Evolutionary conservation across 2,113 vertebrate species (phyloP), one percentile per base, ranked within the genome.

Genomic region (Amblyornis subalaris): DNA sequence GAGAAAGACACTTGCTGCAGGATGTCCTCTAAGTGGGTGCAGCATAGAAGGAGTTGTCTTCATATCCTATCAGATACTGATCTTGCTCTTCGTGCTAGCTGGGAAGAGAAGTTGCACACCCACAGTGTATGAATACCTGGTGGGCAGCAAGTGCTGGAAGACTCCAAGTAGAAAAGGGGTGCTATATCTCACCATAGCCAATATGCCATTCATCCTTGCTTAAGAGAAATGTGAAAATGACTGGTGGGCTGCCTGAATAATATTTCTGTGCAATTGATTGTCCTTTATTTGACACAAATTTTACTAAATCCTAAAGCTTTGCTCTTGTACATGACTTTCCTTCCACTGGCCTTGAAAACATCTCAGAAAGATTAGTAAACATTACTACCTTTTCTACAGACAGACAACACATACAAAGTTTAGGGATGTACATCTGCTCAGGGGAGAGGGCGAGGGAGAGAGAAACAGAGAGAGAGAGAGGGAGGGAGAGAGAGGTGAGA

Each of bases 261-360:
- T 44, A 51, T 21, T 86, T 51, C 31, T 88, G 23, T 45, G 9
- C 25, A 25, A 44, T 1, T 35, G 31, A 31, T 47, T 29, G 33
- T 66, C 40, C 24, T 88, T 79, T 53, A 36, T 54, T 73, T 84
- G 38, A 42, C 25, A 67, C 38, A 74, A 74, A 31, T 28, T 60
- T 53, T 67, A 28, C 79, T 48, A 23, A 21, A 10, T 57, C 9
- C 40, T 53, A 65, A 55, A 38, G 8, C 23, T 82, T 91, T 50
- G 6, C 25, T 82, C 26, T 72, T 65, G 20, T 31, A 31, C 0
- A 0, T 16, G 23, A 47, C 14, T 47, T 80, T 77, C 33, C 60
- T 79, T 89, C 36, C 16, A 54, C 33, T 79, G 12, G 48, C 45
- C 24, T 40, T 65, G 16, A 26, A 76, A 95, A 38, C 5, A 38